Evolutionary conservation across 2,888 invertebrate genomes (phyloP), one percentile per base, ranked within the genome.

Genomic region (Dynastes tityus): DNA sequence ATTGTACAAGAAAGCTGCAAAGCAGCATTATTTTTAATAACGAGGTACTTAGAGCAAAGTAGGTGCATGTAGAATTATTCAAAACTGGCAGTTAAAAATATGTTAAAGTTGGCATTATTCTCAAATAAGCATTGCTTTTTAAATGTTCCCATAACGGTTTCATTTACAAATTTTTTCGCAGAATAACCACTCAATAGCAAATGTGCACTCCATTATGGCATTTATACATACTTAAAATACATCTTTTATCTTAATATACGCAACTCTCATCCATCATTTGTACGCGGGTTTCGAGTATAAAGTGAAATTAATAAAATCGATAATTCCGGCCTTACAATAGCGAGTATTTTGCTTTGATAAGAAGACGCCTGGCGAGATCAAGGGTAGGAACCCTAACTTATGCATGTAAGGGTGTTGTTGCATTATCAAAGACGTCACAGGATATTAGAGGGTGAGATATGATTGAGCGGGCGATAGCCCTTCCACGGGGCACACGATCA

Each of bases 361-460:
- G 79, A 79, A 77, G 65, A 77, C 74, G 74, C 79, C 79, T 71
- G 76, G 29, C 53, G 71, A 76, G 79, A 76, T 79, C 79, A 71
- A 76, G 79, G 77, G 79, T 71, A 77, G 77, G 73, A 51, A 79
- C 79, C 79, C 79, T 70, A 79, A 79, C 79, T 84, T 82, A 82
- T 79, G 79, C 82, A 83, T 84, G 82, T 82, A 84, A 85, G 87
- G 87, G 86, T 86, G 87, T 87, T 86, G 87, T 86, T 87, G 88
- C 88, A 88, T 88, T 88, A 88, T 88, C 87, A 87, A 87, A 87
- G 85, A 87, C 88, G 88, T 89, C 88, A 85, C 84, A 86, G 87
- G 87, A 88, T 88, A 89, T 89, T 88, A 89, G 88, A 88, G 88
- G 89, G 88, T 88, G 87, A 87, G 87, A 87, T 88, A 89, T 89